Conservation (phyloP, 1,140 invertebrate species). For the Hetaerina americana region DNA sequence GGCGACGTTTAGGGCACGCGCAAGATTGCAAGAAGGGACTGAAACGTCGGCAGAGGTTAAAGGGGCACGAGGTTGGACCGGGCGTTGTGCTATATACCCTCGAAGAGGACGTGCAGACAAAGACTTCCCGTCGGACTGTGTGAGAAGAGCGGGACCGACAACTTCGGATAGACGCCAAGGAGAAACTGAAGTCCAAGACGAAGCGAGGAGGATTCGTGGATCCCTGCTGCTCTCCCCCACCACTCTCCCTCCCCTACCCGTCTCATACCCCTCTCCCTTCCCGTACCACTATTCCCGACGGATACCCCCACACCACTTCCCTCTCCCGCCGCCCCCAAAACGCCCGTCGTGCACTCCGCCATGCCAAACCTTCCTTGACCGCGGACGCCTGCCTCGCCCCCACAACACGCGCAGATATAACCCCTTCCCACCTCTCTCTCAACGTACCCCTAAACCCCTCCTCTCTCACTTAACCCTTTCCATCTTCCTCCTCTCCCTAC, state of each 20-base stretch:
- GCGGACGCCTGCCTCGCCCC: background rate
- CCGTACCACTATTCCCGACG: too few species aligned
- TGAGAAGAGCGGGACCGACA: background rate
- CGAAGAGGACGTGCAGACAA: too few species aligned
- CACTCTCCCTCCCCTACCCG: constrained; percentile 3
- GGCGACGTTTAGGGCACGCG: too few species aligned
- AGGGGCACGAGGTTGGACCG: too few species aligned
- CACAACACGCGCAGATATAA: background rate
- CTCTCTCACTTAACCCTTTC: background rate
- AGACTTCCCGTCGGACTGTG: too few species aligned
- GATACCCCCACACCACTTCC: background rate
- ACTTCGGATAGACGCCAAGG: background rate
- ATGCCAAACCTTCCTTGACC: background rate
- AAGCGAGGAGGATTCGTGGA: background rate
- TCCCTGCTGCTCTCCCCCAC: background rate
- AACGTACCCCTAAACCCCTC: background rate
- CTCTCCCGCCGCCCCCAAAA: background rate
- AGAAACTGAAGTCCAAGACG: constrained; percentile 1
- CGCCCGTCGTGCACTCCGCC: background rate
- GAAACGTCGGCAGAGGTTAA: too few species aligned
- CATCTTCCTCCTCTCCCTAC: background rate
- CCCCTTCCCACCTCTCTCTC: background rate
- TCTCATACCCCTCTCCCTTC: background rate
- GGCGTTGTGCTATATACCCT: too few species aligned
- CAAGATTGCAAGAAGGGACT: too few species aligned